Evolutionary conservation across 2,797 vertebrate genomes (phyloP), one percentile per base, ranked within the genome.

Genomic region (Myotis findleyi): DNA sequence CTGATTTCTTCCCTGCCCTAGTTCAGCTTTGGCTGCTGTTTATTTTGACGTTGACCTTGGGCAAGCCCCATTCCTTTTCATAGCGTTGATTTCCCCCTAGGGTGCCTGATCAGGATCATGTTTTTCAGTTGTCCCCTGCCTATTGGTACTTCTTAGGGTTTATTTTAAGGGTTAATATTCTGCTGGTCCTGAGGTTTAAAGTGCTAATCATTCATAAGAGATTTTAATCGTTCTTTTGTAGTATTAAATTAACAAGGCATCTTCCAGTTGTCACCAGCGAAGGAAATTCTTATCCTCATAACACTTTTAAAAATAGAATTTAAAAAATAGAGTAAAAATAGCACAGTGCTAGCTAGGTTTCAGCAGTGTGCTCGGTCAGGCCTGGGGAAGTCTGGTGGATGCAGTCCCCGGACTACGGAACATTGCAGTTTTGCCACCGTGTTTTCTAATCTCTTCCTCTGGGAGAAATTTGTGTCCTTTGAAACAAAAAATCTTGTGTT

Each of bases 241-340:
- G 77, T 86, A 75, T 90, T 94, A 90, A 95, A 92, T 96, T 93
- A 95, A 91, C 86, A 87, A 88, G 71, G 55, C 89, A 68, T 83
- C 96, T 94, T 88, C 93, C 95, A 94, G 77, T 94, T 97, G 96
- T 96, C 89, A 76, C 79, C 92, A 25, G 75, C 68, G 86, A 93
- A 89, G 92, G 89, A 96, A 94, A 95, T 86, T 86, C 91, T 92
- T 96, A 92, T 80, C 92, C 84, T 93, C 86, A 51, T 91, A 91
- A 93, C 80, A 75, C 83, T 87, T 94, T 93, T 94, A 97, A 97
- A 97, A 97, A 96, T 96, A 97, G 96, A 95, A 82, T 69, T 59
- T 8, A 72, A 66, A 73, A 89, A 90, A 81, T 13, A 69, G 87
- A 64, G 23, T 87, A 92, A 97, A 97, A 95, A 97, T 97, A 97